Conservation (phyloP, 2,113 vertebrate species). For the Cyanistes caeruleus region DNA sequence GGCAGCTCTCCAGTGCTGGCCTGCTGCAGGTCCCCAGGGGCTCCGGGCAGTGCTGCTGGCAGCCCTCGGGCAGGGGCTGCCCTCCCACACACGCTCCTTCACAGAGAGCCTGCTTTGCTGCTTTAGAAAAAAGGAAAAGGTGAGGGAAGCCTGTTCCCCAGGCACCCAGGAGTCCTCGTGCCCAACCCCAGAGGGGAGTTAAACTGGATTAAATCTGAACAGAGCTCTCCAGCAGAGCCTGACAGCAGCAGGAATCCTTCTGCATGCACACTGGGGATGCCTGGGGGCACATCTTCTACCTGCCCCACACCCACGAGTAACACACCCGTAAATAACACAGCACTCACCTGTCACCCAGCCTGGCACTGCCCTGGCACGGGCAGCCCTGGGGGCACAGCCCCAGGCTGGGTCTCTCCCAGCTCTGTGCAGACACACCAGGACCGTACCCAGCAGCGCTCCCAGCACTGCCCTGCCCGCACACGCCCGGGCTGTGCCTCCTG, state of each 20-base stretch:
- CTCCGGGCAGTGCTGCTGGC: not conserved
- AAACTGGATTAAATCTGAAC: not conserved
- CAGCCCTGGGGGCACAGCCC: not conserved
- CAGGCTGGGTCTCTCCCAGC: not conserved
- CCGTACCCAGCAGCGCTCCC: not conserved
- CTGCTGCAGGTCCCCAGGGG: not conserved
- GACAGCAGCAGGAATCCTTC: not conserved
- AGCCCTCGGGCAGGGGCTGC: not conserved
- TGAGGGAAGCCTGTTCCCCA: not conserved
- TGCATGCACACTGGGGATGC: accelerated
- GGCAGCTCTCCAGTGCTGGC: not conserved
- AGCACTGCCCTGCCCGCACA: not conserved
- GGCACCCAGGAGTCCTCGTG: not conserved
- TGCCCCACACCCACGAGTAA: accelerated
- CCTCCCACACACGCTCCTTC: accelerated
- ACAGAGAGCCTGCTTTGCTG: not conserved
- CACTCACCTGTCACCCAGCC: accelerated
- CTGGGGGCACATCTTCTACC: accelerated
- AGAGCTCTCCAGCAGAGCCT: not conserved
- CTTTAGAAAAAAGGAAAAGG: not conserved
- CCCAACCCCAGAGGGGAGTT: not conserved
- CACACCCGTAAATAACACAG: accelerated
- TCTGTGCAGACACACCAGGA: not conserved
- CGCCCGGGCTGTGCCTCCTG: not conserved
- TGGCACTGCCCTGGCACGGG: not conserved